Conservation (phyloP, 1,140 invertebrate genomes). For the Stenopsyche tienmushanensis region DNA sequence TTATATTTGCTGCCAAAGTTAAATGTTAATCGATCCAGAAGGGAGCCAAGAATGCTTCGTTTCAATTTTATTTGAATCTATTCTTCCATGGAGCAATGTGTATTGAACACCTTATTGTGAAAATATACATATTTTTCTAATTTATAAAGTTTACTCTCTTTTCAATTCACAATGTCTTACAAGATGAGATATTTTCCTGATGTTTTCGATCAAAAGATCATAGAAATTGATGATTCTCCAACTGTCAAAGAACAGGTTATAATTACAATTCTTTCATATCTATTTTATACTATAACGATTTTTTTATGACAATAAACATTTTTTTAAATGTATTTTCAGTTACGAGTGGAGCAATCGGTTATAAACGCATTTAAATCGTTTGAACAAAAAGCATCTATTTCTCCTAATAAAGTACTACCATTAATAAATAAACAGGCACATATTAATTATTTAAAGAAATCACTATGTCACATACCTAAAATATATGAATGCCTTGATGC, state of each 20-base stretch:
- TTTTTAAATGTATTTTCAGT: slow-evolving; percentile 54
- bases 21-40: background rate
- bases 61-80: no score
- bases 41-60: background rate
- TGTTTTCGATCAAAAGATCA: slow-evolving; percentile 15
- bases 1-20: background rate
- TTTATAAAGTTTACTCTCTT: no score
- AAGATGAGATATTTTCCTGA: background rate
- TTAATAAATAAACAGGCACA: slow-evolving; percentile 67
- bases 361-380: slow-evolving; percentile 65
- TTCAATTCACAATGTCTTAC: background rate
- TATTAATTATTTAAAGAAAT: slow-evolving; percentile 67
- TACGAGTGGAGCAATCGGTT: slow-evolving; percentile 65
- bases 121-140: background rate
- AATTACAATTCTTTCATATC: background rate
- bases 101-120: no score
- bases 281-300: background rate
- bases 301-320: slow-evolving; percentile 4
- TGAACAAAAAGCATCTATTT: slow-evolving; percentile 55
- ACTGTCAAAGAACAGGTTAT: slow-evolving; percentile 37
- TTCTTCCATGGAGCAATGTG: no score
- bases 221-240: slow-evolving; percentile 21
- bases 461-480: slow-evolving; percentile 65
- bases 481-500: slow-evolving; percentile 84
- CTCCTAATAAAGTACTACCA: slow-evolving; percentile 60